Evolutionary conservation across 2,113 vertebrate species (phyloP).

Genomic region (Paedocypris sp.): DNA sequence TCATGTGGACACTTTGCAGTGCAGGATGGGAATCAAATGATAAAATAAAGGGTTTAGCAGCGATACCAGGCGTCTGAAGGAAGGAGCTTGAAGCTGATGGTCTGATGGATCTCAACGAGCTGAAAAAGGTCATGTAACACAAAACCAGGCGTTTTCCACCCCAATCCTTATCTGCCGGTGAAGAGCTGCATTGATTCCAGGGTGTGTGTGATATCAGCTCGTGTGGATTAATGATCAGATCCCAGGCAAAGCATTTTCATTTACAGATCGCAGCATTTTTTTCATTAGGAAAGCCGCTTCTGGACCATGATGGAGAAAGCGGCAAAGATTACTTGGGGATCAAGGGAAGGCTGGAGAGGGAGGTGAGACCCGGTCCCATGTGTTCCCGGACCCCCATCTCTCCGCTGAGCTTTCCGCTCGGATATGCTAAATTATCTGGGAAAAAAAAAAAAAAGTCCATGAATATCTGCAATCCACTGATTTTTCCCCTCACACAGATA

Average conservation of each 20-base stretch:
- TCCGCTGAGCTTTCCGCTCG: background rate
- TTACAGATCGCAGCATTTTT: conserved; percentile 23
- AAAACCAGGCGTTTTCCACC: too few species aligned
- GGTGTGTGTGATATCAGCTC: conserved; percentile 14
- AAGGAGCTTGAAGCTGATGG: too few species aligned
- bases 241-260: conserved; percentile 11
- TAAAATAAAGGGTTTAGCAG: too few species aligned
- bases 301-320: conserved; percentile 14
- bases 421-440: background rate
- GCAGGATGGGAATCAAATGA: too few species aligned
- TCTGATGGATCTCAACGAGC: too few species aligned
- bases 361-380: background rate
- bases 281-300: conserved; percentile 11
- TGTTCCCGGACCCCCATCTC: background rate
- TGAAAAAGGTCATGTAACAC: too few species aligned
- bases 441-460: background rate
- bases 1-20: too few species aligned
- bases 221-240: conserved; percentile 16
- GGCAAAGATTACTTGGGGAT: conserved; percentile 13
- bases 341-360: conserved; percentile 4
- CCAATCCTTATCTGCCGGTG: background rate
- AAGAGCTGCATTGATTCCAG: background rate
- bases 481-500: background rate
- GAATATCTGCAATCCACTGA: background rate
- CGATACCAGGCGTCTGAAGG: too few species aligned